Percentiles rank a stretch among this genome's conserved stretches.
Conservation (phyloP, 1,140 invertebrate genomes). For the Ridgeia piscesae region DNA sequence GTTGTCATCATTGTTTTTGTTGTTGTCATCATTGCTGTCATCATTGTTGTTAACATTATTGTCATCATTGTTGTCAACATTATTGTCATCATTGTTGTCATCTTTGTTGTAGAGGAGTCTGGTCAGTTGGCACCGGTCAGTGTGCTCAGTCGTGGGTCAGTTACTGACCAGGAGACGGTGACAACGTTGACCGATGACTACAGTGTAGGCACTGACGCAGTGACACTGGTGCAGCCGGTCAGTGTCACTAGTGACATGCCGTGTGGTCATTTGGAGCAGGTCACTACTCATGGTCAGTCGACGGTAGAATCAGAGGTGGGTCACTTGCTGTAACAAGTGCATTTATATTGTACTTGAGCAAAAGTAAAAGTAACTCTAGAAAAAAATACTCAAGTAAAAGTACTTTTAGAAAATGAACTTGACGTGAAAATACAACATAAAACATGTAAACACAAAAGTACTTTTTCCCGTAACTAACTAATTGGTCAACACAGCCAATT, state of each 20-base stretch:
- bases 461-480: too few species aligned
- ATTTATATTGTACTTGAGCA: too few species aligned
- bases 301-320: not conserved
- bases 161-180: not conserved
- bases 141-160: not conserved
- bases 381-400: too few species aligned
- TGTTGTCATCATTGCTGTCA: not conserved
- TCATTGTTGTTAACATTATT: too few species aligned
- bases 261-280: not conserved
- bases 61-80: constrained; percentile 45
- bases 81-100: too few species aligned
- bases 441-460: too few species aligned
- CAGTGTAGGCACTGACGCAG: constrained; percentile 19
- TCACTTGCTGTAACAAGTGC: not conserved
- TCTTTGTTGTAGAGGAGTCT: constrained; percentile 48
- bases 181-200: constrained; percentile 21
- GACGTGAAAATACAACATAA: too few species aligned
- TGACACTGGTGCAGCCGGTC: not conserved
- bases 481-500: too few species aligned
- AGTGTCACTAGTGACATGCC: constrained; percentile 10
- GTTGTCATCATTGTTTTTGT: too few species aligned
- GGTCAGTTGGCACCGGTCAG: constrained; percentile 29
- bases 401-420: too few species aligned
- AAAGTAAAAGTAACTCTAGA: too few species aligned
- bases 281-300: not conserved